Percentiles rank a stretch among this genome's conserved stretches.
Evolutionary conservation across 2,797 vertebrate genomes (phyloP).

Genomic region (Cyprinodon diabolis): DNA sequence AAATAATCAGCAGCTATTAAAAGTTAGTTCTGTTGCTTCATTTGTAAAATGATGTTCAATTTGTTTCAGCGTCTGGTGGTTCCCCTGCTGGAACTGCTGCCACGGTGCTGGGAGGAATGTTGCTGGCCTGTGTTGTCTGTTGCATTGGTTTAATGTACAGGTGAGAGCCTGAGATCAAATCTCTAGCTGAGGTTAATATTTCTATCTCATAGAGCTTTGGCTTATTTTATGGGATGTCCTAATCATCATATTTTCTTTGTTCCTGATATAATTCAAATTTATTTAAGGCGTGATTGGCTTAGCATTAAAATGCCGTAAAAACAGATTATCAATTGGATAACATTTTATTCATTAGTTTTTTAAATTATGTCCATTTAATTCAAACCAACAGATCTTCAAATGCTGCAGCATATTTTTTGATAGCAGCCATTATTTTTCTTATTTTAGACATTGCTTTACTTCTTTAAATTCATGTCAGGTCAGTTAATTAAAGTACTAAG

Average conservation of each 20-base stretch:
- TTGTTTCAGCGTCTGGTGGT: constrained; percentile 65
- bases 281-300: not conserved
- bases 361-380: not conserved
- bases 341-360: not conserved
- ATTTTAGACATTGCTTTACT: not conserved
- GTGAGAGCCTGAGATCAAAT: constrained; percentile 59
- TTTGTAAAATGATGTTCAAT: constrained; percentile 25
- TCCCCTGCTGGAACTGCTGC: constrained; percentile 75
- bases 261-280: not conserved
- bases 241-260: not conserved
- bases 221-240: not conserved
- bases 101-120: constrained; percentile 78
- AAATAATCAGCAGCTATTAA: not conserved
- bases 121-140: constrained; percentile 77
- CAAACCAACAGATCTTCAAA: not conserved
- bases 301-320: not conserved
- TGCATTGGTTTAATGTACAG: constrained; percentile 84
- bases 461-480: not conserved
- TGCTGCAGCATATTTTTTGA: not conserved
- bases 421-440: not conserved
- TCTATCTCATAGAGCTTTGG: not conserved
- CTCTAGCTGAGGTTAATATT: no score
- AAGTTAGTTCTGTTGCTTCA: constrained; percentile 3
- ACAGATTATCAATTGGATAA: not conserved
- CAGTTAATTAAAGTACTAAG: not conserved